Percentiles rank a stretch among this genome's conserved stretches.
These are phyloP conservation scores for Potorous gilbertii DNA, from an alignment of 2,797 vertebrate genomes.

Conservation along the genomic window DNA sequence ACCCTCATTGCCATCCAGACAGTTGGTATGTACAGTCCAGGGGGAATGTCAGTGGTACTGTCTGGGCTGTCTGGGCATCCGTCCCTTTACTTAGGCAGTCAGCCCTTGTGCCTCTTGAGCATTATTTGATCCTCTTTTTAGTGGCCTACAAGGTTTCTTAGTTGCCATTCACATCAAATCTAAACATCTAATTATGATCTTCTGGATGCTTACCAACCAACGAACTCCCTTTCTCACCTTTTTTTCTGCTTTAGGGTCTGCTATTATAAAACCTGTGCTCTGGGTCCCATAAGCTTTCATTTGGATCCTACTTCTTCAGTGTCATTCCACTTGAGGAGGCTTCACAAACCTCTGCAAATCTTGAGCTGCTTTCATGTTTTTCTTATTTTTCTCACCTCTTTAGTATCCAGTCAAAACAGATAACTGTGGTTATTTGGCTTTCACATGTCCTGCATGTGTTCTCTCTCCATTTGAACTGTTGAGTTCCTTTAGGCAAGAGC, in stretches of 20 bases:
- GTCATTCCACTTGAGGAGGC: neutral
- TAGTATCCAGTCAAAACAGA: neutral
- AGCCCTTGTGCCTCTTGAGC: neutral
- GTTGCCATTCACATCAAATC: neutral
- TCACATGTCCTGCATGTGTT: neutral
- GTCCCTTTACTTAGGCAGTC: neutral
- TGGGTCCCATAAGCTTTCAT: neutral
- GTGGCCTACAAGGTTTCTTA: neutral
- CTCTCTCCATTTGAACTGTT: neutral
- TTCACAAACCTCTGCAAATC: neutral
- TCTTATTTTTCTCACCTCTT: neutral
- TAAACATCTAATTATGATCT: neutral
- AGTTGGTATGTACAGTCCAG: conserved; percentile 83
- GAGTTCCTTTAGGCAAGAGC: neutral
- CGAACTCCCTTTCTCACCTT: neutral
- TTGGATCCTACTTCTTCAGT: neutral
- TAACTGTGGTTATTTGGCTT: neutral
- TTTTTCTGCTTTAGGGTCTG: neutral
- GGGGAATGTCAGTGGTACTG: neutral
- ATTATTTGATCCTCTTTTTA: neutral
- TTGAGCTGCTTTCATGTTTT: neutral
- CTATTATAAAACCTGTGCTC: neutral
- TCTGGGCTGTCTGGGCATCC: neutral
- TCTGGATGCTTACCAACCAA: neutral
- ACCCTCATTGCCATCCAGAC: conserved; percentile 92